phyloP scores from a whole-genome alignment of 2,888 invertebrate genomes.

The Rhagonycha lutea region DNA sequence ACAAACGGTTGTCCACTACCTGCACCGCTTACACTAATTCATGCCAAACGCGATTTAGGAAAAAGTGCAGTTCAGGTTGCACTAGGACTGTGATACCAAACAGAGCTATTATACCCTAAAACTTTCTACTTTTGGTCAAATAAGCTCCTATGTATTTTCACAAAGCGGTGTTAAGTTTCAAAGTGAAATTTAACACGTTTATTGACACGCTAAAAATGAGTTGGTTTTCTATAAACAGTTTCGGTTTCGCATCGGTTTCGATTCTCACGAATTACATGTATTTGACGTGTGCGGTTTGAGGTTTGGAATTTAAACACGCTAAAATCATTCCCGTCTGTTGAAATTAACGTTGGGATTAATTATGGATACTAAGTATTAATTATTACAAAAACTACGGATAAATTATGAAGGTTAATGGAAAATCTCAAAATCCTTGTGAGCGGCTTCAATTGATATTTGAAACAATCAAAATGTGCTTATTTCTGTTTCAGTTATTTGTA shows the following conservation, averaged over 20 bases:
- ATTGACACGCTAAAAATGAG: slow-evolving; percentile 27
- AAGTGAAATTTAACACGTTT: slow-evolving; percentile 23
- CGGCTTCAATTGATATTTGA: no score
- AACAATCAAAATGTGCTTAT: neutral
- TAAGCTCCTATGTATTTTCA: slow-evolving; percentile 8
- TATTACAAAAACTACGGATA: neutral
- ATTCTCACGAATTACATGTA: slow-evolving; percentile 18
- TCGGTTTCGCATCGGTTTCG: slow-evolving; percentile 17
- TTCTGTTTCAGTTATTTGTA: neutral
- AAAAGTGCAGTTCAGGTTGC: no score
- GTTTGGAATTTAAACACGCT: slow-evolving; percentile 4
- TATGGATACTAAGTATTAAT: neutral
- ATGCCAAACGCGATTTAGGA: no score
- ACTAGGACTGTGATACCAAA: no score
- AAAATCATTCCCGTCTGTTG: neutral
- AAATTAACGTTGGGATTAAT: neutral
- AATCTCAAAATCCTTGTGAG: neutral
- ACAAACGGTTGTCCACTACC: no score
- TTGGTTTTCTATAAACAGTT: slow-evolving; percentile 15
- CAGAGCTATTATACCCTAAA: neutral
- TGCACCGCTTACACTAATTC: no score
- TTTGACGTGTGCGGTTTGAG: slow-evolving; percentile 25
- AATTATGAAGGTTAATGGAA: neutral
- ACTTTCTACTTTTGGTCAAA: neutral
- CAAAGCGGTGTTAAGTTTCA: slow-evolving; percentile 17